Evolutionary conservation across 2,113 vertebrate species (phyloP).

Genomic region (Rissa tridactyla): DNA sequence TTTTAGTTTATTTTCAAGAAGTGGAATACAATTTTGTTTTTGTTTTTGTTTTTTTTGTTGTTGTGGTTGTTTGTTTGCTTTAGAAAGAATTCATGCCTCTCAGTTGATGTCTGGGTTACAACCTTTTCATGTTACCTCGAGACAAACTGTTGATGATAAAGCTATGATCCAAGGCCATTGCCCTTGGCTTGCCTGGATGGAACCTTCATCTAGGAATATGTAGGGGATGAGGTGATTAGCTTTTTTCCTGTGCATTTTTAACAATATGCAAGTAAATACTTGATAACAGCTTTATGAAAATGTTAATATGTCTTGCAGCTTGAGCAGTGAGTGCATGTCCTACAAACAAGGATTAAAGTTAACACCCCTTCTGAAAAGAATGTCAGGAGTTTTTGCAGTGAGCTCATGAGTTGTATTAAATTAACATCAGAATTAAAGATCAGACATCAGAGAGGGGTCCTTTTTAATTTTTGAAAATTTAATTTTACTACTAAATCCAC

Average conservation of each 20-base stretch:
- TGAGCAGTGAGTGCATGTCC: not conserved
- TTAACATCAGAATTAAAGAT: not conserved
- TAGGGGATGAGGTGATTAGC: not conserved
- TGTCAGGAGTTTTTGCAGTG: not conserved
- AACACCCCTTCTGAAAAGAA: not conserved
- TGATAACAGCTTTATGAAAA: not conserved
- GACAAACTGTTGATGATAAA: not conserved
- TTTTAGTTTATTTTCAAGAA: not conserved
- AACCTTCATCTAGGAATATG: not conserved
- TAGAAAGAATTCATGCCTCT: not conserved
- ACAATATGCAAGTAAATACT: not conserved
- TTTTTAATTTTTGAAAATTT: not conserved
- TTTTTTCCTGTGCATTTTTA: not conserved
- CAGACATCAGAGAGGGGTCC: not conserved
- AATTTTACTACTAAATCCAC: not conserved
- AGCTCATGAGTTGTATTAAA: not conserved
- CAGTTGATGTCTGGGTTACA: not conserved
- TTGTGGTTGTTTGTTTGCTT: not conserved
- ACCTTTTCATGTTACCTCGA: not conserved
- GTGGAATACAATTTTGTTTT: not conserved
- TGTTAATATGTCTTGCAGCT: not conserved
- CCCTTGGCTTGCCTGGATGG: not conserved
- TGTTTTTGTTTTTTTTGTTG: not conserved
- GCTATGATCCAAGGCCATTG: not conserved
- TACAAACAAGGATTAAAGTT: not conserved